Evolutionary conservation across 2,113 vertebrate species (phyloP), one percentile per base, ranked within the genome.

Genomic region (Pterocles gutturalis): DNA sequence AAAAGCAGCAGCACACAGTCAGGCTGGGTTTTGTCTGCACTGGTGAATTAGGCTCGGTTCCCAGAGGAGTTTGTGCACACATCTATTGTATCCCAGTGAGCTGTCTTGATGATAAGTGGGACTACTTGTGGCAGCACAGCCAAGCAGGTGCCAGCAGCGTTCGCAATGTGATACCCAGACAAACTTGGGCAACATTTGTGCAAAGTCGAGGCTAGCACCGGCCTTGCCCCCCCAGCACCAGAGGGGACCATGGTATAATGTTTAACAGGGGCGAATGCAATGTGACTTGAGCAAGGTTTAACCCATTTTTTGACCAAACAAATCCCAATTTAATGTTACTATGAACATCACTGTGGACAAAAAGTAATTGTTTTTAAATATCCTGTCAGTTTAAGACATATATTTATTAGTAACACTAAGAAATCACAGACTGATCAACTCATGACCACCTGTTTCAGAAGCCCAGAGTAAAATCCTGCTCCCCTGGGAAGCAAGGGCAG

Each of bases 111-210:
- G 87, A 45, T 73, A 83, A 95, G 83, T 55, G 84, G 90, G 82
- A 66, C 78, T 88, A 5, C 58, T 76, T 62, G 92, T 31, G 83
- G 88, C 60, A 92, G 70, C 64, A 77, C 29, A 89, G 90, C 85
- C 71, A 34, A 91, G 75, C 92, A 93, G 93, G 91, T 93, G 95
- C 85, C 90, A 89, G 88, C 93, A 79, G 61, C 26, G 2, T 53
- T 13, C 92, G 97, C 77, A 89, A 94, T 4, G 81, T 18, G 80
- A 97, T 36, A 94, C 61, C 84, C 72, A 8, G 69, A 43, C 55
- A 93, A 84, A 91, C 77, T 48, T 22, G 80, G 21, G 82, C 57
- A 88, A 72, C 22, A 9, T 34, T 41, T 86, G 82, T 66, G 61
- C 81, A 55, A 84, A 93, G 78, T 7, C 61, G 49, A 64, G 62